phyloP scores from a whole-genome alignment of 2,888 invertebrate species.

The Limnephilus auricula region DNA sequence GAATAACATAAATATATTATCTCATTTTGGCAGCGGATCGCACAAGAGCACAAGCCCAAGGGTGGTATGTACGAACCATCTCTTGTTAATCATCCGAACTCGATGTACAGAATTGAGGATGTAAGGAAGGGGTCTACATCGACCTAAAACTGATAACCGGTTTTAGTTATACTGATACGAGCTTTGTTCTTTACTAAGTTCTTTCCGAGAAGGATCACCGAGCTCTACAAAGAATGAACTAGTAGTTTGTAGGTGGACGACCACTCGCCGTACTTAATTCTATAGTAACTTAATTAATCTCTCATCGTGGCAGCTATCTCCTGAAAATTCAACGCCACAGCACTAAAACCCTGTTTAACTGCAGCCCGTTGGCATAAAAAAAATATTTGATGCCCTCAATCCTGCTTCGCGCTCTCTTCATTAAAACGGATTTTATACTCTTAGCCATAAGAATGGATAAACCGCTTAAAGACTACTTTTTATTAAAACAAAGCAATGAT shows the following conservation, averaged over 20 bases:
- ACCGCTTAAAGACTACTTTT: neutral
- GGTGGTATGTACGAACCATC: neutral
- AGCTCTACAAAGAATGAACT: neutral
- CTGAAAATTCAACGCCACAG: neutral
- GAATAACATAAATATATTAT: neutral
- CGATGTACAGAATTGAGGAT: neutral
- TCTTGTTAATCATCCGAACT: neutral
- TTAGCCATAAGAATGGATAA: neutral
- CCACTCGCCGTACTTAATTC: neutral
- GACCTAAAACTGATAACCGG: neutral
- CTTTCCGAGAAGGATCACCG: neutral
- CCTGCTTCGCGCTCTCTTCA: neutral
- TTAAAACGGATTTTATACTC: neutral
- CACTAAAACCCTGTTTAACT: neutral
- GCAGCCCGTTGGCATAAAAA: neutral
- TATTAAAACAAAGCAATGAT: neutral
- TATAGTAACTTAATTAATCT: neutral
- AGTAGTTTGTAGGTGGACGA: neutral
- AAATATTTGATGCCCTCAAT: neutral
- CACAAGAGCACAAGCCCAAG: neutral
- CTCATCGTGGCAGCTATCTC: neutral
- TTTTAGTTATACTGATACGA: too few relatives aligned
- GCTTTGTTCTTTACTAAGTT: neutral
- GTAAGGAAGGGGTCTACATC: neutral
- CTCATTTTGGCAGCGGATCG: neutral